Evolutionary conservation across 2,888 invertebrate species (phyloP), one percentile per base, ranked within the genome.

Genomic region (Macrostomum cliftonense): DNA sequence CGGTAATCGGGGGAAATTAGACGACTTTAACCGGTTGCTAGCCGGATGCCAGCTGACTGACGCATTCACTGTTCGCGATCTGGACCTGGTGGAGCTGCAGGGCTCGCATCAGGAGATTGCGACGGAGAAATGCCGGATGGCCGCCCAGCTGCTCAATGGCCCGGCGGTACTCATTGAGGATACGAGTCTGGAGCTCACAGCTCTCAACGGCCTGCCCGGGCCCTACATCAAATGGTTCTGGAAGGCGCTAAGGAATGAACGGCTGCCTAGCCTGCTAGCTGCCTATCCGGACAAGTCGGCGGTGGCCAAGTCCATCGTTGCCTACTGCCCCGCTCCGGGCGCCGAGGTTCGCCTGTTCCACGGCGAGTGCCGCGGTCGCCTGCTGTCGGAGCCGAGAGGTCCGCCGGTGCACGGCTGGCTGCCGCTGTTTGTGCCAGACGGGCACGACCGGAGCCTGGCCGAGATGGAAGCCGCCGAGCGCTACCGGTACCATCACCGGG

Each of bases 191-290:
- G 87, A 89, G 68, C 97, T 93, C 61, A 85, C 86, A 67, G 86
- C 91, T 0, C 67, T 95, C 39, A 78, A 81, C 36, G 95, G 89
- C 0, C 73, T 97, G 42, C 97, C 97, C 19, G 79, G 78, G 54
- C 81, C 81, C 0, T 93, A 93, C 58, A 83, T 97, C 39, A 97
- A 95, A 71, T 93, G 93, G 91, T 97, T 99, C 68, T 71, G 95
- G 45, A 81, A 84, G 17, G 84, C 83, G 67, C 64, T 97, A 1
- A 80, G 82, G 9, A 86, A 91, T 0, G 83, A 83, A 61, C 93
- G 59, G 5, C 28, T 28, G 28, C 28, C 28, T 7, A 28, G 28
- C 28, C 28, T 28, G 28, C 28, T 28, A 9, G 28, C 28, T 9
- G 28, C 28, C 9, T 28, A 28, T 9, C 28, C 28, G 9, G 28